phyloP scores from a whole-genome alignment of 2,797 vertebrate genomes.

The Falco cherrug region DNA sequence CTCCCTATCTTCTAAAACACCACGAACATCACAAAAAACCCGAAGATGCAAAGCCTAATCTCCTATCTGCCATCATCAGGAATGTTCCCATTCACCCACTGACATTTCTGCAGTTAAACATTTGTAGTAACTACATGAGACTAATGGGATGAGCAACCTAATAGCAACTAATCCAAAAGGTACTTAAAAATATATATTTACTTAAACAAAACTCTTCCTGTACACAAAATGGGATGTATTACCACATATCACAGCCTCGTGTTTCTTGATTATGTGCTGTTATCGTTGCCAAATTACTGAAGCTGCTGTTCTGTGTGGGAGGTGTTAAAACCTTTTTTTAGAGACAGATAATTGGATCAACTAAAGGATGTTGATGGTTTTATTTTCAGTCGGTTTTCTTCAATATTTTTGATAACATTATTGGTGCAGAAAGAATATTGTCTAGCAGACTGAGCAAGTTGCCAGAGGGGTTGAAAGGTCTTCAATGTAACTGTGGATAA shows the following conservation, averaged over 20 bases:
- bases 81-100: background rate
- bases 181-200: background rate
- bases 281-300: conserved; percentile 61
- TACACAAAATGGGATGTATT: conserved; percentile 34
- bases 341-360: conserved; percentile 71
- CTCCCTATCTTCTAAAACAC: background rate
- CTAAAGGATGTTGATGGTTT: conserved; percentile 60
- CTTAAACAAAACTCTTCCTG: background rate
- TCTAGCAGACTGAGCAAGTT: background rate
- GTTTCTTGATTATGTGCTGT: conserved; percentile 65
- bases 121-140: background rate
- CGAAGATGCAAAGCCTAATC: background rate
- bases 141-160: background rate
- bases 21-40: background rate
- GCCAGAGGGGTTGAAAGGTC: conserved; percentile 28
- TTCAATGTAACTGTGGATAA: background rate
- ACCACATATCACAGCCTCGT: conserved; percentile 22
- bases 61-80: background rate
- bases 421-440: background rate
- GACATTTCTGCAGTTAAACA: background rate
- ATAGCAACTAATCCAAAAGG: background rate
- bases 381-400: conserved; percentile 62
- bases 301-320: conserved; percentile 71
- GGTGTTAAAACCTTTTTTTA: conserved; percentile 74
- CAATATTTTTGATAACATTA: conserved; percentile 26